Evolutionary conservation across 2,797 vertebrate genomes (phyloP).

Genomic region (Notoglanidium macrostoma): DNA sequence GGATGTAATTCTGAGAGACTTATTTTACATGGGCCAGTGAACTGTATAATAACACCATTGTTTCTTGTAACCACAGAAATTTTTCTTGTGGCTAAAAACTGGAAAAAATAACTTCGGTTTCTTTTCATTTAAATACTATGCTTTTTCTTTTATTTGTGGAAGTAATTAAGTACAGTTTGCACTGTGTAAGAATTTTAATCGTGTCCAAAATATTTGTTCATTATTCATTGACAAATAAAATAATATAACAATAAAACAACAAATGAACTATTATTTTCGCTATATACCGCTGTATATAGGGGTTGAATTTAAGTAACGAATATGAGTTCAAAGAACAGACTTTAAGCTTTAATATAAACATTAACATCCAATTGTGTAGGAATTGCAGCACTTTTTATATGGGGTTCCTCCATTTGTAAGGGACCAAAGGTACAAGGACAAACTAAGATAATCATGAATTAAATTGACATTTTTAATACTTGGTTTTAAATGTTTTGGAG

Average conservation of each 20-base stretch:
- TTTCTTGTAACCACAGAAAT: slow-evolving; percentile 41
- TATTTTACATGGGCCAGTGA: slow-evolving; percentile 67
- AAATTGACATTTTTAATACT: background rate
- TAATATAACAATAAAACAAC: too few relatives aligned
- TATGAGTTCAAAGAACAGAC: background rate
- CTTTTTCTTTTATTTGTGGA: too few relatives aligned
- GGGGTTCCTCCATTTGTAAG: background rate
- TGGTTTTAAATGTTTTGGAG: background rate
- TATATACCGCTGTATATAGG: background rate
- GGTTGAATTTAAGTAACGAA: background rate
- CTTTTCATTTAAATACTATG: background rate
- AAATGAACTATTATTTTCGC: background rate
- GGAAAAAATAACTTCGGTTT: background rate
- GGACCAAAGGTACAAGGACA: background rate
- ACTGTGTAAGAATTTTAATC: background rate
- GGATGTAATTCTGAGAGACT: slow-evolving; percentile 56
- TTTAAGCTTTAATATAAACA: background rate
- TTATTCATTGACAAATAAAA: too few relatives aligned
- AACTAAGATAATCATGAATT: background rate
- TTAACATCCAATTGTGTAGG: background rate
- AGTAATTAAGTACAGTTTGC: background rate
- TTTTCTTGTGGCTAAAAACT: background rate
- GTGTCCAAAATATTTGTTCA: background rate
- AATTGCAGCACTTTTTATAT: background rate
- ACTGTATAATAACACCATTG: slow-evolving; percentile 59